Conservation (phyloP, 1,140 invertebrate species). For the Heterodera carotae region DNA sequence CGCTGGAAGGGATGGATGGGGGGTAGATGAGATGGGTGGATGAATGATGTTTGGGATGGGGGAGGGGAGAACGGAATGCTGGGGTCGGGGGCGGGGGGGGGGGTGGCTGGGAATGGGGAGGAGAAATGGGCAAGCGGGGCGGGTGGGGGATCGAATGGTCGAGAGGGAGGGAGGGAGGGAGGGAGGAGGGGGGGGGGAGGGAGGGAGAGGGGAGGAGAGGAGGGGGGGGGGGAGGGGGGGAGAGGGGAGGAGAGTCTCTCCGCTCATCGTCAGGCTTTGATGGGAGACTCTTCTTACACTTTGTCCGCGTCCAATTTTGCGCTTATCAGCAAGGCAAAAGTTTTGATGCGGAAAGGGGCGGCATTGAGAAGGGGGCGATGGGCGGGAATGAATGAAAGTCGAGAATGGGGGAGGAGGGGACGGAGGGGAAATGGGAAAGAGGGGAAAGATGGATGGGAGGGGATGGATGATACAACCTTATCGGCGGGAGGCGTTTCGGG, state of each 20-base stretch:
- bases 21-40: no score
- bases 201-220: neutral
- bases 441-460: no score
- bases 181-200: neutral
- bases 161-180: neutral
- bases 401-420: neutral
- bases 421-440: no score
- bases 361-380: slow-evolving; percentile 15
- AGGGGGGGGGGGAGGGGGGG: neutral
- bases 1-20: neutral
- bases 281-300: neutral
- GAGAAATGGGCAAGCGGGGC: neutral
- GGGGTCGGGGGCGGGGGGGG: neutral
- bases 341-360: slow-evolving; percentile 3
- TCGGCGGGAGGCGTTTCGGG: neutral
- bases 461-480: neutral
- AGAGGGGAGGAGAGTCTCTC: neutral
- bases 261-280: neutral
- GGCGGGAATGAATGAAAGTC: neutral
- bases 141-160: neutral
- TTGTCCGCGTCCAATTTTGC: neutral
- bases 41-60: neutral
- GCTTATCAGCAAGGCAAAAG: neutral
- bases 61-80: neutral
- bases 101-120: neutral